phyloP scores from a whole-genome alignment of 2,113 vertebrate species.

The Crypturellus undulatus region DNA sequence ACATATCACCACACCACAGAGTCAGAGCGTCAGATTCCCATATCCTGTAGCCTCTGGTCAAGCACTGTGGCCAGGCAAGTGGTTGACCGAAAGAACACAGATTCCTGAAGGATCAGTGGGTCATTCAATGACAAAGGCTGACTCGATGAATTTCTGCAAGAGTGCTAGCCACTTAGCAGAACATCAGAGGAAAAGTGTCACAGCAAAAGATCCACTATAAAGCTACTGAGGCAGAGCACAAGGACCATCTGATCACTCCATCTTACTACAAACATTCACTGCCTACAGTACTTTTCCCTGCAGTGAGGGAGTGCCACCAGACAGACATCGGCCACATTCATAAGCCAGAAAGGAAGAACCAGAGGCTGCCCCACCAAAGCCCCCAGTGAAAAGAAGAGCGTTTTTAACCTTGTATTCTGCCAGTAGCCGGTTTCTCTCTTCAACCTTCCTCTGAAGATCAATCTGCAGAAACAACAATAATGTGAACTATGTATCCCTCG shows the following conservation, averaged over 20 bases:
- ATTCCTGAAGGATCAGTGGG: background rate
- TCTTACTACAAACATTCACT: background rate
- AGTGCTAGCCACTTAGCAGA: background rate
- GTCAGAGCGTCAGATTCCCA: background rate
- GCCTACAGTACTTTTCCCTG: background rate
- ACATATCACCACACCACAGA: no score
- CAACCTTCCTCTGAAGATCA: slow-evolving; percentile 93
- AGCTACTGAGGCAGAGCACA: background rate
- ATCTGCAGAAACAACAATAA: slow-evolving; percentile 74
- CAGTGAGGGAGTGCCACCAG: background rate
- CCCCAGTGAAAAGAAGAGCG: background rate
- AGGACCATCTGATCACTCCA: background rate
- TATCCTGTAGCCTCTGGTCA: background rate
- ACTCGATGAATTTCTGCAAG: background rate
- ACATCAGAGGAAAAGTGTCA: background rate
- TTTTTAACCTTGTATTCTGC: slow-evolving; percentile 89
- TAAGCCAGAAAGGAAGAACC: background rate
- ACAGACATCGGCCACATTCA: background rate
- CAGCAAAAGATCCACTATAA: background rate
- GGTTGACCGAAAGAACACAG: background rate
- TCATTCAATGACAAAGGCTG: background rate
- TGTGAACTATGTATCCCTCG: background rate
- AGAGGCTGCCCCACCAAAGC: background rate
- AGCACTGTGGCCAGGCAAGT: background rate
- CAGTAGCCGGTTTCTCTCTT: slow-evolving; percentile 88